phyloP scores from a whole-genome alignment of 2,113 vertebrate species.

The Rattus rattus region DNA sequence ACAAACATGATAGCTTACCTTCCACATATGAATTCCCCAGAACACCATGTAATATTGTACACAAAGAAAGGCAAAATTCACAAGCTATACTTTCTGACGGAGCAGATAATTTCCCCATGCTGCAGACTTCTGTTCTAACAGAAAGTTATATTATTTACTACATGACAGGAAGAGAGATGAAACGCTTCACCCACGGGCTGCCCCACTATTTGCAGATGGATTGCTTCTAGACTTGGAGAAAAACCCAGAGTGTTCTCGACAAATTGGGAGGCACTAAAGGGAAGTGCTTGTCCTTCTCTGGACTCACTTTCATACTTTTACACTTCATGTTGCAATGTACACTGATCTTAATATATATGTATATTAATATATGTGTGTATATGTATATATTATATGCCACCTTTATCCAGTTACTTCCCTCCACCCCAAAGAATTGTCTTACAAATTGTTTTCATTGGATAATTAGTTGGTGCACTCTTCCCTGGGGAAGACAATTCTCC shows the following conservation, averaged over 20 bases:
- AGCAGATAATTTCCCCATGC: not conserved
- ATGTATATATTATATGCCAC: not conserved
- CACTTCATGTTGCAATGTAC: not conserved
- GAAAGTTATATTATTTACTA: not conserved
- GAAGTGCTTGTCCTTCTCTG: not conserved
- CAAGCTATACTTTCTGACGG: not conserved
- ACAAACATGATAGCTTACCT: not conserved
- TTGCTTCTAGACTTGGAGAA: not conserved
- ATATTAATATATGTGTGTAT: not conserved
- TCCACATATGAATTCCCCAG: fast-evolving
- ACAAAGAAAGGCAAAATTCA: not conserved
- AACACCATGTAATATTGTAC: not conserved
- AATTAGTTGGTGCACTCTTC: not conserved
- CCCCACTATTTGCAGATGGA: not conserved
- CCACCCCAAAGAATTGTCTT: not conserved
- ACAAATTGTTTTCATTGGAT: not conserved
- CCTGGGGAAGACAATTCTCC: not conserved
- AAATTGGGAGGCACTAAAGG: not conserved
- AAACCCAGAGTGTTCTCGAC: not conserved
- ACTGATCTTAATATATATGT: not conserved
- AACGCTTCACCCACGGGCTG: not conserved
- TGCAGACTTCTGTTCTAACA: not conserved
- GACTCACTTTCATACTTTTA: not conserved
- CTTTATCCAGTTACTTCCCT: not conserved
- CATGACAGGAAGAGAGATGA: not conserved